Base-by-base conservation (phyloP, 2,888 invertebrate genomes). In the Drosophila borealis region DNA sequence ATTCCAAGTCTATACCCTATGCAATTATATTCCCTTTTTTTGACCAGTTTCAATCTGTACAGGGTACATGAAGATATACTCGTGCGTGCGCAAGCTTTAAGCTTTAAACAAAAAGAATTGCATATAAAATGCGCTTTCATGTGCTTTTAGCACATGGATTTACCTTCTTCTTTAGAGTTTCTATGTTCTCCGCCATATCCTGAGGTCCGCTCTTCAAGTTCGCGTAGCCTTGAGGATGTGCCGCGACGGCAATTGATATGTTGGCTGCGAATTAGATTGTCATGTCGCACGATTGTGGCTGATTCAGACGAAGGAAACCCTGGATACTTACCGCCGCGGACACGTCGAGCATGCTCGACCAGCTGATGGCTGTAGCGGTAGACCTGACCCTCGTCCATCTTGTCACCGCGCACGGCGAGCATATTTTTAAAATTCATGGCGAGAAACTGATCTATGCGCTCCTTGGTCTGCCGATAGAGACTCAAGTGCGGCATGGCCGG, bases 201-300 rank as follows among this genome's bases (percentile, higher is more conserved):
- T 51, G 14, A 0, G 13, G 2, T 0, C 8, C 36, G 0, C 21
- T 21, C 2, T 36, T 14, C 2, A 39, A 1, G 6, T 94, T 93
- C 0, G 95, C 95, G 89, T 96, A 95, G 41, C 94, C 94, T 41
- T 95, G 94, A 0, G 97, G 97, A 92, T 96, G 97, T 10, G 96
- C 97, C 39, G 96, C 96, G 2, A 97, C 96, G 70, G 95, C 96
- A 72, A 98, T 95, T 42, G 95, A 95, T 90, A 98, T 77, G 0
- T 60, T 64, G 57, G 81, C 92, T 92, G 49, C n/a, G 51, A 60
- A 68, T 2, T 8, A 10, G 10, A 44, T 6, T 25, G 14, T 19
- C 13, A 9, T 0, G 36, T 42, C 2, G 13, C 13, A 17, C 5
- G 19, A 8, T 25, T 33, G 1, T 2, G 25, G 36, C 1, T 25